Conservation (phyloP, 2,888 invertebrate genomes). For the Cephus pygmeus region DNA sequence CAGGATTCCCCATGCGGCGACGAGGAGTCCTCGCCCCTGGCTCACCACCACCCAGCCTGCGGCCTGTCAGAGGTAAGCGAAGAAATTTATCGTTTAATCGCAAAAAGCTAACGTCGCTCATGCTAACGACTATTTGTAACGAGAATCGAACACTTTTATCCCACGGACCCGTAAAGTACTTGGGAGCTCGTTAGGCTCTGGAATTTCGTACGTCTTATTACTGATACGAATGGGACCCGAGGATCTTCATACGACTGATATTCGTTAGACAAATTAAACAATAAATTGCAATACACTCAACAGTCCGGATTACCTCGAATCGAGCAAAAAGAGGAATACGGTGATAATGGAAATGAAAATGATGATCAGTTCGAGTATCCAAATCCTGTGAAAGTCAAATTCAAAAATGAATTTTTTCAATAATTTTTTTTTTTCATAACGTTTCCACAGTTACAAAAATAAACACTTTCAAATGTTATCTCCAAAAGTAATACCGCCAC, state of each 20-base stretch:
- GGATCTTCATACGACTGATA: neutral
- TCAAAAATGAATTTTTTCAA: neutral
- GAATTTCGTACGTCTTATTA: neutral
- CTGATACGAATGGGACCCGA: neutral
- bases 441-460: neutral
- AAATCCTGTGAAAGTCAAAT: neutral
- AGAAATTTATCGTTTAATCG: neutral
- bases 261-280: neutral
- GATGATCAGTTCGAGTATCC: neutral
- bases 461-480: neutral
- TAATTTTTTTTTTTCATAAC: neutral
- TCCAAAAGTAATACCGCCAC: neutral
- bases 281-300: neutral
- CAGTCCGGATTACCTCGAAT: neutral
- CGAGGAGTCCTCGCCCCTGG: slow-evolving; percentile 45
- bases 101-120: neutral
- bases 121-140: neutral
- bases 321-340: too few relatives aligned
- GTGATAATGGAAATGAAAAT: neutral
- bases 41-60: slow-evolving; percentile 38
- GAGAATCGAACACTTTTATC: neutral
- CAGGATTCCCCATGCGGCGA: slow-evolving; percentile 59
- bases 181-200: neutral
- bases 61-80: slow-evolving; percentile 42
- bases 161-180: neutral